phyloP scores from a whole-genome alignment of 1,140 invertebrate genomes.

The Asobara japonica region DNA sequence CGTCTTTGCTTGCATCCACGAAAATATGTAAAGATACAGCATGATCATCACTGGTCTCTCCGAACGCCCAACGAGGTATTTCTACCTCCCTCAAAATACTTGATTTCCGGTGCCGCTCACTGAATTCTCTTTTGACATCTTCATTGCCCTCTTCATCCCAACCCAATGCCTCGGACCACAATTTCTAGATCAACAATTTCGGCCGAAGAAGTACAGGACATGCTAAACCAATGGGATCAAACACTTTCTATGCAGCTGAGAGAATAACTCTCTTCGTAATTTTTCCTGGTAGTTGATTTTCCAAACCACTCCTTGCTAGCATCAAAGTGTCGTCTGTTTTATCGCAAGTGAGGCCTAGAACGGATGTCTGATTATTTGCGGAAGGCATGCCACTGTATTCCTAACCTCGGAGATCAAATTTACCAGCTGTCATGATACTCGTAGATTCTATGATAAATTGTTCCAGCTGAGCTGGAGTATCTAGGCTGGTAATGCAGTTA shows the following conservation, averaged over 20 bases:
- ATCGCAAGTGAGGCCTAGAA: slow-evolving; percentile 44
- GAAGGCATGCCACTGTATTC: slow-evolving; percentile 28
- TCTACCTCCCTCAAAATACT: slow-evolving; percentile 25
- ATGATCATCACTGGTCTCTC: neutral
- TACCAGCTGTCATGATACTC: slow-evolving; percentile 36
- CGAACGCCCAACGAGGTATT: slow-evolving; percentile 38
- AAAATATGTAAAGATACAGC: slow-evolving; percentile 27
- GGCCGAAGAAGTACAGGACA: slow-evolving; percentile 42
- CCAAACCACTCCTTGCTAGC: slow-evolving; percentile 7
- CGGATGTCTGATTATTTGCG: slow-evolving; percentile 15
- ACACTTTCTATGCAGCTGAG: slow-evolving; percentile 43
- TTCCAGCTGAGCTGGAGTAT: slow-evolving; percentile 34
- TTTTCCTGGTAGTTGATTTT: neutral
- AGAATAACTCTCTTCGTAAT: slow-evolving; percentile 41
- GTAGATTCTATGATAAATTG: slow-evolving; percentile 34
- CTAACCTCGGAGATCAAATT: slow-evolving; percentile 50
- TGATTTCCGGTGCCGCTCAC: slow-evolving; percentile 32
- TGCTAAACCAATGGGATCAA: slow-evolving; percentile 51
- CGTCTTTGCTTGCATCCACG: slow-evolving; percentile 43
- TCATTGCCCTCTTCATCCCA: slow-evolving; percentile 44
- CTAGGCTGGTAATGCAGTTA: slow-evolving; percentile 41
- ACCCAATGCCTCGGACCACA: slow-evolving; percentile 41
- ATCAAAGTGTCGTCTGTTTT: slow-evolving; percentile 35
- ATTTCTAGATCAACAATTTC: slow-evolving; percentile 45
- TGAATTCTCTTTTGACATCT: slow-evolving; percentile 31